Evolutionary conservation across 2,797 vertebrate genomes (phyloP).

Genomic region (Spinus olivaceus): DNA sequence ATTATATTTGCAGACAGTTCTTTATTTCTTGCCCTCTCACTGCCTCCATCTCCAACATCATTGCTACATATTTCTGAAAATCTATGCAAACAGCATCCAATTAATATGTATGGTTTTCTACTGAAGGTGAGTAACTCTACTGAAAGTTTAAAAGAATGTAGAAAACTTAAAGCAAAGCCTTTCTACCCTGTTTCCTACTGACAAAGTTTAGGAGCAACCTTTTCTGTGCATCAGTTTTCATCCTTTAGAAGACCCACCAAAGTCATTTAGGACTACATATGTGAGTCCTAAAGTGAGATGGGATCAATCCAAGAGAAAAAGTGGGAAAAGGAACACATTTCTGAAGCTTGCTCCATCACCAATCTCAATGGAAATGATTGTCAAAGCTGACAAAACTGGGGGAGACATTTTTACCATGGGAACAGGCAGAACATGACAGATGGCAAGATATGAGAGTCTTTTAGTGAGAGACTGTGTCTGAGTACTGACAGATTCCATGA

Average conservation of each 20-base stretch:
- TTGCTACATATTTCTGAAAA: not conserved
- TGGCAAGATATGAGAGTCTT: not conserved
- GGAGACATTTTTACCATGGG: not conserved
- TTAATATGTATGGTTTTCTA: not conserved
- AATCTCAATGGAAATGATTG: not conserved
- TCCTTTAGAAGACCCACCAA: not conserved
- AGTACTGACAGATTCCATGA: not conserved
- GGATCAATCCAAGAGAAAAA: not conserved
- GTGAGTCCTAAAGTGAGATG: not conserved
- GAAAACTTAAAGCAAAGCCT: not conserved
- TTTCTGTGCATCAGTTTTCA: not conserved
- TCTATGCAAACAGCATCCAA: not conserved
- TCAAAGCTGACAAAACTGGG: not conserved
- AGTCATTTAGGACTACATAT: not conserved
- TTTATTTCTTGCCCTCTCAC: not conserved
- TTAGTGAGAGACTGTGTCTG: slow-evolving; percentile 36
- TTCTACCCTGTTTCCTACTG: not conserved
- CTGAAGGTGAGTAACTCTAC: accelerated
- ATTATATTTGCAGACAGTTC: not conserved
- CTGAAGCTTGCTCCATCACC: not conserved
- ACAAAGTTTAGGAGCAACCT: not conserved
- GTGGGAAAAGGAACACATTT: not conserved
- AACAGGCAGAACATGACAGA: slow-evolving; percentile 23
- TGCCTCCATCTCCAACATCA: not conserved
- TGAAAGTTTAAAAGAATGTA: not conserved